phyloP scores from a whole-genome alignment of 2,888 invertebrate genomes.

The Julus scandinavius region DNA sequence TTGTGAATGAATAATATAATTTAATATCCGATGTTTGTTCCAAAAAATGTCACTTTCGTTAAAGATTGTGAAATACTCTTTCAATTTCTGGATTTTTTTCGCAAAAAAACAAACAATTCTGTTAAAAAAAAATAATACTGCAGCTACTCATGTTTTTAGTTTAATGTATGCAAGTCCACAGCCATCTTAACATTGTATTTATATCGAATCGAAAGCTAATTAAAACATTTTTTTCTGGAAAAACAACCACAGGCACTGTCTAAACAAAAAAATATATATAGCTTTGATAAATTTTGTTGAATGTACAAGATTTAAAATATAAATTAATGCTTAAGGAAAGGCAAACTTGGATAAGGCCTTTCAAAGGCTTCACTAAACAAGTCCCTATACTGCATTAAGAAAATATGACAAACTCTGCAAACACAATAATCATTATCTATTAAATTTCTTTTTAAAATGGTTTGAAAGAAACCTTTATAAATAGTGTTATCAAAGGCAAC shows the following conservation, averaged over 20 bases:
- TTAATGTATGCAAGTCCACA: not conserved
- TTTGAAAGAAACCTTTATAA: not conserved
- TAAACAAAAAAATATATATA: constrained; percentile 18
- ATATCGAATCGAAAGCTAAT: not conserved
- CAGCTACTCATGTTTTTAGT: not conserved
- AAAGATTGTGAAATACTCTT: not conserved
- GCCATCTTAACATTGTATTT: constrained; percentile 30
- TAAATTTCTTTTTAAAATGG: not conserved
- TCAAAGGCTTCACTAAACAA: not conserved
- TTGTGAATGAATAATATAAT: too few species aligned
- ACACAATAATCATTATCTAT: not conserved
- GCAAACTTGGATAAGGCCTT: constrained; percentile 21
- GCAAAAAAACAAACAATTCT: not conserved
- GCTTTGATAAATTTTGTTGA: constrained; percentile 30
- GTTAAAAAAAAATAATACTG: not conserved
- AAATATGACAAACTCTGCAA: not conserved
- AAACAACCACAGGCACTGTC: not conserved
- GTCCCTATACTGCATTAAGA: not conserved
- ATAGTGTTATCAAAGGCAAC: too few species aligned
- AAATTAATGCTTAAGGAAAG: not conserved
- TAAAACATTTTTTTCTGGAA: constrained; percentile 13
- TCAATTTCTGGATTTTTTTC: not conserved
- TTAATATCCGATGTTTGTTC: too few species aligned
- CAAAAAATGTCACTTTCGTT: not conserved
- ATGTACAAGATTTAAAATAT: not conserved